These are phyloP conservation scores for Trachythela sp. DNA, from an alignment of 64 coral and sea anemone species.

Conservation along the genomic window DNA sequence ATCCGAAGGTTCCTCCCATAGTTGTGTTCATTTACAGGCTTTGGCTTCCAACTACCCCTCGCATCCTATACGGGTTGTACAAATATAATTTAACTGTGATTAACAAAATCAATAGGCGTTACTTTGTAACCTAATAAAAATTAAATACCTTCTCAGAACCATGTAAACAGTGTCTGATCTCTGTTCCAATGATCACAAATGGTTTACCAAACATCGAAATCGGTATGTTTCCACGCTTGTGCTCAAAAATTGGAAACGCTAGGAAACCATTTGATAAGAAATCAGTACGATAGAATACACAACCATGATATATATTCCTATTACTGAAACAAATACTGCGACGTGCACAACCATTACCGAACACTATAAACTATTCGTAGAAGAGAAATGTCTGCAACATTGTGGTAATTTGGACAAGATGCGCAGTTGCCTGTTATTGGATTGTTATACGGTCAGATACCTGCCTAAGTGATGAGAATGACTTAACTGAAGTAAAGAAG, in stretches of 20 bases:
- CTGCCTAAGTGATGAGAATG: no score
- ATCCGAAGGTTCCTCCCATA: background rate
- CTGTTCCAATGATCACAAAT: background rate
- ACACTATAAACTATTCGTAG: no score
- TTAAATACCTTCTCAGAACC: background rate
- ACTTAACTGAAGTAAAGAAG: no score
- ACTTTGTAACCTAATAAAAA: background rate
- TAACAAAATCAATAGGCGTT: background rate
- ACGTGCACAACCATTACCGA: no score
- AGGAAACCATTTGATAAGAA: no score
- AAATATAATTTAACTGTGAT: background rate
- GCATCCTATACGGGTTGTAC: background rate
- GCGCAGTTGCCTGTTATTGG: no score
- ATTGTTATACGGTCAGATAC: no score
- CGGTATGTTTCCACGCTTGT: background rate
- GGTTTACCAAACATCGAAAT: background rate
- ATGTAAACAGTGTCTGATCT: background rate
- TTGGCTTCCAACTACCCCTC: background rate
- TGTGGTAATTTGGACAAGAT: no score
- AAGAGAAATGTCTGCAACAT: no score
- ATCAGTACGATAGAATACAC: no score
- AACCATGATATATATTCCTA: no score
- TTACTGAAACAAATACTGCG: no score
- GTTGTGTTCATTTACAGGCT: background rate
- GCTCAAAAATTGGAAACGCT: background rate